A percentile compares a stretch with the other conserved stretches of the same genome.
Evolutionary conservation across 2,113 vertebrate genomes (phyloP).

Genomic region (Dicaeum eximium): DNA sequence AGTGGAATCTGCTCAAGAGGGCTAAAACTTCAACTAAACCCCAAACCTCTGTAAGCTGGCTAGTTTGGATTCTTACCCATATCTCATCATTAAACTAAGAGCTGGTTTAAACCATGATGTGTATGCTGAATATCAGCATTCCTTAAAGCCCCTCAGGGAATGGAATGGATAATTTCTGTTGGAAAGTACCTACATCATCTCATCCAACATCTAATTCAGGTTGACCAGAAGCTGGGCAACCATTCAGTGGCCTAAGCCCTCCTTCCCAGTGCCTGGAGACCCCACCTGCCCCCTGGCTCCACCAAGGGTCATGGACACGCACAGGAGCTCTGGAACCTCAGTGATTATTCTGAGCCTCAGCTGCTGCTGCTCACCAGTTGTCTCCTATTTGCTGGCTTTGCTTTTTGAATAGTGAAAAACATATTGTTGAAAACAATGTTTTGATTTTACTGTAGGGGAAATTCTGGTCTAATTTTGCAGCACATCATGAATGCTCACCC

Average conservation of each 20-base stretch:
- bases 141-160: neutral
- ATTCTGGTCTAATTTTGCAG: neutral
- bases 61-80: neutral
- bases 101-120: neutral
- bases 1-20: neutral
- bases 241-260: neutral
- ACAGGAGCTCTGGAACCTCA: neutral
- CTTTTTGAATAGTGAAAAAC: neutral
- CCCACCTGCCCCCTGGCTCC: neutral
- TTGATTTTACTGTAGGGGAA: neutral
- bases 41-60: neutral
- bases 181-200: neutral
- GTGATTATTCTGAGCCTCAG: neutral
- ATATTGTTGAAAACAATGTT: neutral
- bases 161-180: neutral
- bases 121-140: neutral
- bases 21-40: neutral
- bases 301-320: fast-evolving
- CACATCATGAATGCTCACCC: neutral
- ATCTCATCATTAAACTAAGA: neutral
- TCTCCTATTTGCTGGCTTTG: neutral
- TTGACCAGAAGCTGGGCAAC: neutral
- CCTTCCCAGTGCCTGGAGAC: neutral
- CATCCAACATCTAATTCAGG: neutral
- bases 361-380: neutral